Conservation (phyloP, 2,888 invertebrate genomes). For the Antheraea assamensis region DNA sequence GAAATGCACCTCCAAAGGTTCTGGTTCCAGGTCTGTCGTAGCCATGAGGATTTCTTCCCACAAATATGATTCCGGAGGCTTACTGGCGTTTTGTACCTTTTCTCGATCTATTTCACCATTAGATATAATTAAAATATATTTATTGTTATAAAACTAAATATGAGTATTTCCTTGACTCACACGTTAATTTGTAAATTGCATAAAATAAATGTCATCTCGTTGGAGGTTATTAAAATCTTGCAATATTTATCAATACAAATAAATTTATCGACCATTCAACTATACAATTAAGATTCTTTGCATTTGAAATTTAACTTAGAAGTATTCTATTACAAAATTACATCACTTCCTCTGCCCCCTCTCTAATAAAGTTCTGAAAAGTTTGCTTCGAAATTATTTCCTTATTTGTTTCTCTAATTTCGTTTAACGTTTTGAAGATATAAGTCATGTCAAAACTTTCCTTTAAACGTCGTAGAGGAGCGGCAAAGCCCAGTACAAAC, state of each 20-base stretch:
- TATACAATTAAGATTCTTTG: not conserved
- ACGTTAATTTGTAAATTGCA: too few relatives aligned
- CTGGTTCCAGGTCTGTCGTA: too few relatives aligned
- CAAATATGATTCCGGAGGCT: too few relatives aligned
- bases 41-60: too few relatives aligned
- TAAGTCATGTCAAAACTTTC: slow-evolving; percentile 76
- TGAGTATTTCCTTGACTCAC: too few relatives aligned
- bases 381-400: slow-evolving; percentile 19
- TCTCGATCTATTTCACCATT: too few relatives aligned
- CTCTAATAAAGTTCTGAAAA: not conserved
- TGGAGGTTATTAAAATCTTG: too few relatives aligned
- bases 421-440: slow-evolving; percentile 58
- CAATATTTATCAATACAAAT: not conserved
- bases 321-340: not conserved
- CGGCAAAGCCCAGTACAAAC: slow-evolving; percentile 54
- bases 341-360: not conserved
- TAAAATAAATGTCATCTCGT: too few relatives aligned
- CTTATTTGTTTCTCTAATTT: slow-evolving; percentile 23
- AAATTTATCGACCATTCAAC: not conserved
- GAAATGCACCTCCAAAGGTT: too few relatives aligned
- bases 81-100: too few relatives aligned
- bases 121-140: too few relatives aligned
- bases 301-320: not conserved
- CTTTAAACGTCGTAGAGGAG: slow-evolving; percentile 53
- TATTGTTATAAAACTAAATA: too few relatives aligned